phyloP scores from a whole-genome alignment of 1,140 invertebrate species.

The Cydia strobilella region DNA sequence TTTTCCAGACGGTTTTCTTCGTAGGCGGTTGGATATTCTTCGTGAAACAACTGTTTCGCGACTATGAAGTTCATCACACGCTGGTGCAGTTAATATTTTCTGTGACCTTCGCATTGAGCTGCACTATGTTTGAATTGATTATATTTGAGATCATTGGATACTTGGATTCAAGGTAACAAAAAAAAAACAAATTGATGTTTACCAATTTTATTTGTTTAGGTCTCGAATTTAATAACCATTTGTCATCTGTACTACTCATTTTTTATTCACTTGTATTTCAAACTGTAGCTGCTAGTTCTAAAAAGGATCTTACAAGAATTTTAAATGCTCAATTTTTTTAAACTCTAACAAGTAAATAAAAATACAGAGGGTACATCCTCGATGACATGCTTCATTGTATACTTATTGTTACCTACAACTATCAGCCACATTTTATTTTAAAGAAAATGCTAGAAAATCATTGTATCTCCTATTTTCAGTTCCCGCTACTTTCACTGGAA shows the following conservation, averaged over 20 bases:
- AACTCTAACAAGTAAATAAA: no score
- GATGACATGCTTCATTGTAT: no score
- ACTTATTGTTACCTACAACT: no score
- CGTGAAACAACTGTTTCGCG: slow-evolving; percentile 97
- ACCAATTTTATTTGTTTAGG: neutral
- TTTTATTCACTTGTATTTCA: no score
- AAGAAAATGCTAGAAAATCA: neutral
- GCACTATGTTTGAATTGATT: slow-evolving; percentile 99
- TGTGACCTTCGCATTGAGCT: slow-evolving; percentile 97
- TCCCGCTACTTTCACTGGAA: slow-evolving; percentile 99
- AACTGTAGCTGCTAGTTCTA: no score
- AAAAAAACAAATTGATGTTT: slow-evolving; percentile 28
- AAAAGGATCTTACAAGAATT: no score
- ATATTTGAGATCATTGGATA: slow-evolving; percentile 99
- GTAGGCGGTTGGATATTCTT: slow-evolving; percentile 99
- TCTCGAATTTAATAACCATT: neutral
- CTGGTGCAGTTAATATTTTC: slow-evolving; percentile 98
- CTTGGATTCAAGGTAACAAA: slow-evolving; percentile 86
- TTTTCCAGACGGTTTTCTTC: slow-evolving; percentile 95
- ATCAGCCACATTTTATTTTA: neutral
- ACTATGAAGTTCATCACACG: slow-evolving; percentile 98
- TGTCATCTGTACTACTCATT: neutral
- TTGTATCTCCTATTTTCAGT: slow-evolving; percentile 80
- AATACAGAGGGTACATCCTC: no score
- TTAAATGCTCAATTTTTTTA: no score